Conservation (phyloP, 2,113 vertebrate species). For the Eulacestoma nigropectus region DNA sequence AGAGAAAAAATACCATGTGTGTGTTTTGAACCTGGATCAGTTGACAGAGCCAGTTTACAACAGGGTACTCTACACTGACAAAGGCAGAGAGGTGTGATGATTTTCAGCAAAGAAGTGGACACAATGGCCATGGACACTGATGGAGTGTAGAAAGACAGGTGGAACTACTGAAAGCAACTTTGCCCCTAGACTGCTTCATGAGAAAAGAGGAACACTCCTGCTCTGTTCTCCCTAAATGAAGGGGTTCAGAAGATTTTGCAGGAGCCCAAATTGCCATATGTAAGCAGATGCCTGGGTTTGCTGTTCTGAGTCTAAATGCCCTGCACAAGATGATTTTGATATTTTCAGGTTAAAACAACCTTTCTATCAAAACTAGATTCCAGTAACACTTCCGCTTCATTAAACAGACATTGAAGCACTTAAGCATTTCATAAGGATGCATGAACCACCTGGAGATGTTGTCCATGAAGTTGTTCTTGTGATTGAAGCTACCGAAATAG, state of each 20-base stretch:
- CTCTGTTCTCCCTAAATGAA: not conserved
- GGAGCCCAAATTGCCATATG: not conserved
- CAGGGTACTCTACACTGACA: not conserved
- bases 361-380: not conserved
- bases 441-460: not conserved
- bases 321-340: not conserved
- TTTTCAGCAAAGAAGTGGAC: not conserved
- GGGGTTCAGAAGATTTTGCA: not conserved
- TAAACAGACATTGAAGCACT: not conserved
- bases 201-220: not conserved
- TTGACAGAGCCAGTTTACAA: not conserved
- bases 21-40: not conserved
- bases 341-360: not conserved
- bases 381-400: not conserved
- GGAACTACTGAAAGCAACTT: not conserved
- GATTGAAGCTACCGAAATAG: not conserved
- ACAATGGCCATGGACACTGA: not conserved
- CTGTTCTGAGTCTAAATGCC: not conserved
- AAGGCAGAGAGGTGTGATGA: not conserved
- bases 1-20: not conserved
- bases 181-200: not conserved
- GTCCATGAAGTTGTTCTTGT: not conserved
- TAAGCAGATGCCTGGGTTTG: not conserved
- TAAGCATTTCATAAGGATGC: not conserved
- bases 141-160: not conserved